A percentile compares a stretch with the other conserved stretches of the same genome.
These are phyloP conservation scores for Callipepla californica DNA, from an alignment of 2,113 vertebrate species.

Conservation along the genomic window DNA sequence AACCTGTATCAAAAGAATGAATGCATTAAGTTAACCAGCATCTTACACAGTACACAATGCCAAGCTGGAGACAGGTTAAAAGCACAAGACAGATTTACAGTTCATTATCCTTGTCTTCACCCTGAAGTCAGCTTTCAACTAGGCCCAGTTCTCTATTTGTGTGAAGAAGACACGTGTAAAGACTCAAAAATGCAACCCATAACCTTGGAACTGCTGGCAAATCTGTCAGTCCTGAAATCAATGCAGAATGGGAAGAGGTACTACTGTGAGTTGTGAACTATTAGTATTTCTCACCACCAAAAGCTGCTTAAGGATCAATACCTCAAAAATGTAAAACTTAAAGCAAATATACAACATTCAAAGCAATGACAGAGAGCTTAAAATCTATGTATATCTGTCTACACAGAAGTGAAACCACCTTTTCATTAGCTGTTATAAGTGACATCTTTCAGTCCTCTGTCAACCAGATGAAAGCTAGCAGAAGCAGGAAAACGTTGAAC, in stretches of 20 bases:
- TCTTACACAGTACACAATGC: not conserved
- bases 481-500: not conserved
- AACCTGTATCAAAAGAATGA: conserved; percentile 78
- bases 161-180: not conserved
- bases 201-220: not conserved
- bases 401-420: not conserved
- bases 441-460: not conserved
- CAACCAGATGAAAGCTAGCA: not conserved
- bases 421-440: not conserved
- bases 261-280: not conserved
- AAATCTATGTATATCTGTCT: not conserved
- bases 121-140: not conserved
- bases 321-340: not conserved
- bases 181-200: not conserved
- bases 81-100: not conserved
- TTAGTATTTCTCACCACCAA: not conserved
- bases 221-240: not conserved
- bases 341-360: not conserved
- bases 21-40: not conserved
- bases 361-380: not conserved
- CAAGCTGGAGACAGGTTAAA: not conserved
- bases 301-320: not conserved
- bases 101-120: not conserved
- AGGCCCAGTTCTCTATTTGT: not conserved
- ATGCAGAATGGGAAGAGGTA: not conserved